Base-by-base conservation (phyloP, 2,113 vertebrate species). In the Myanophis thanlyinensis region DNA sequence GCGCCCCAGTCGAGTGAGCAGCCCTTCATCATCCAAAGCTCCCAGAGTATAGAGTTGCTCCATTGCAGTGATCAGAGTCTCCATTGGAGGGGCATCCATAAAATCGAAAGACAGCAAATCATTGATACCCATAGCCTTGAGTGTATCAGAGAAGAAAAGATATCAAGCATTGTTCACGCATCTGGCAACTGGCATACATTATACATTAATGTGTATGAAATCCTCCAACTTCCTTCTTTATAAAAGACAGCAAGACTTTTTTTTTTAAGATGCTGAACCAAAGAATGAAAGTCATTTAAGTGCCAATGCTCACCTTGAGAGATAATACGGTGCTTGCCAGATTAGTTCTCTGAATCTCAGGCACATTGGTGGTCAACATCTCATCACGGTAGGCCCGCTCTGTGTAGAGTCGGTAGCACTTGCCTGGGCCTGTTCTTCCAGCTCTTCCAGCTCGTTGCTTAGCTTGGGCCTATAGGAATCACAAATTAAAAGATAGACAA, bases 51-150 rank as follows among this genome's bases (percentile, higher is more conserved):
- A 99, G 2, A 99, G 98, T 96, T 99, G 99, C 96, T 99, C 99
- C 99, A 99, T 99, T 95, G 99, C 99, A 13, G 99, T 99, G 96
- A 99, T 99, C 35, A 99, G 97, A 1, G 99, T 99, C 96, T 99
- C 99, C 99, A 99, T 99, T 0, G 99, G 99, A 0, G 99, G 99
- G 54, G 99, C 99, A 52, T 99, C 99, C 99, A 99, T 99, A 87
- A 99, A 99, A 97, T 99, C 99, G 89, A 99, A 99, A 23, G 99
- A 99, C 44, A 99, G 98, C 92, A 99, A 97, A 96, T 99, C 99
- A 3, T 99, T 99, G 97, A 99, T 99, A 91, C 99, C 99, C 99
- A 99, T 99, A 2, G 99, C 99, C 99, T 59, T 99, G 93, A 54
- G 91, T 91, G 25, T 22, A 40, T 27, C 48, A 91, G 9, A 49